phyloP scores from a whole-genome alignment of 2,113 vertebrate species.

The Saguinus midas region DNA sequence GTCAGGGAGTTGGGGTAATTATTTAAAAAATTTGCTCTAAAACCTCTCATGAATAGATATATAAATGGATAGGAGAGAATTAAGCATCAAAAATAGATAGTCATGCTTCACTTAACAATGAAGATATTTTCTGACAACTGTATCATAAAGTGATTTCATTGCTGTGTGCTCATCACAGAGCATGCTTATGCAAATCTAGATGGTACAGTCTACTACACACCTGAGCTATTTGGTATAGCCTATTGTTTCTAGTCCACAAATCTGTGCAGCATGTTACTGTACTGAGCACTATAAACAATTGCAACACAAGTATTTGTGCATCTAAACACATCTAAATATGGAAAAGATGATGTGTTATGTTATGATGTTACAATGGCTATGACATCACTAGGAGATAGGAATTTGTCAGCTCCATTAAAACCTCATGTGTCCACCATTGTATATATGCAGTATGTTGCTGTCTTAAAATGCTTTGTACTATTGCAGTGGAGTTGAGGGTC shows the following conservation, averaged over 20 bases:
- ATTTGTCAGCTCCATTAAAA: background rate
- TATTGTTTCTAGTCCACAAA: background rate
- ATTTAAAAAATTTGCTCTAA: background rate
- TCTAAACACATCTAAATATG: background rate
- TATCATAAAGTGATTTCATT: background rate
- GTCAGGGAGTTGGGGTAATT: background rate
- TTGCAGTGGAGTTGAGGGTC: background rate
- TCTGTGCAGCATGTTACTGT: background rate
- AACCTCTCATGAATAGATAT: background rate
- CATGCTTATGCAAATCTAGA: background rate
- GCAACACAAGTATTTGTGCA: background rate
- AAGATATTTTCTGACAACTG: background rate
- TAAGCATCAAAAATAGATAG: background rate
- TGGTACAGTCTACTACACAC: background rate
- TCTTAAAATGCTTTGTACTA: slow-evolving; percentile 52
- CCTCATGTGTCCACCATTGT: background rate
- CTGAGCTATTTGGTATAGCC: background rate
- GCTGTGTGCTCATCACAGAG: background rate
- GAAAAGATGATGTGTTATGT: background rate
- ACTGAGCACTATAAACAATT: background rate
- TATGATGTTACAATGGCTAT: background rate
- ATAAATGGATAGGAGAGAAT: too few species aligned
- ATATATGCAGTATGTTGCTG: background rate
- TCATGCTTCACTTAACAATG: background rate
- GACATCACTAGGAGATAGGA: background rate